Base-by-base conservation (phyloP, 2,888 invertebrate species). In the Furcula furcula region DNA sequence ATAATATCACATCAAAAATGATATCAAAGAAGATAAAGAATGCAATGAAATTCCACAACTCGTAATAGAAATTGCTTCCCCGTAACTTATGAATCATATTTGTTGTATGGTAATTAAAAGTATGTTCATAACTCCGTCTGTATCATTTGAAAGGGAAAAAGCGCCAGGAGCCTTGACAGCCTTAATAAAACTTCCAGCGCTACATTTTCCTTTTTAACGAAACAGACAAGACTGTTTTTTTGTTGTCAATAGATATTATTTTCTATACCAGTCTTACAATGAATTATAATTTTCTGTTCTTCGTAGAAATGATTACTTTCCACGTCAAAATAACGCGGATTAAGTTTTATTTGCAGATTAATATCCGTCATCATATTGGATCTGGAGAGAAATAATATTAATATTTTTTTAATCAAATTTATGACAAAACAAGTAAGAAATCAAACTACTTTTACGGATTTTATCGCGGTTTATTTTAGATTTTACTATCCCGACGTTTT, bases 71-170 rank as follows among this genome's bases (percentile, higher is more conserved):
- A 21, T 21, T 10, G 6, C 23, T 23, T n/a, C 12, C 12, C 7
- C 10, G 7, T 23, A 26, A 1, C n/a, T 14, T 14, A 14, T 26
- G 14, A 14, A 7, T n/a, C 14, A 26, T 28, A 18, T 28, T 18
- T 21, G 20, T 38, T 47, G 45, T 46, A 43, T 35, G 44, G 52
- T 55, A 58, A 56, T 58, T 60, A 58, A 60, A 54, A 60, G 46
- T 54, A 51, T 42, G 52, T 46, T 36, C 34, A 21, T 31, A 44
- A 37, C 39, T 49, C 36, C 12, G 40, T 46, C 29, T 26, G 40
- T 40, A 30, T 31, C 33, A 45, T 43, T 46, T 29, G 22, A 32
- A 45, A 36, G 34, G 25, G 31, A 41, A 42, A 55, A 42, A 43
- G 21, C 27, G 32, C 37, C 27, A 26, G 26, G 28, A 42, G 31